phyloP scores from a whole-genome alignment of 2,888 invertebrate genomes.

The Eristalis intricaria region DNA sequence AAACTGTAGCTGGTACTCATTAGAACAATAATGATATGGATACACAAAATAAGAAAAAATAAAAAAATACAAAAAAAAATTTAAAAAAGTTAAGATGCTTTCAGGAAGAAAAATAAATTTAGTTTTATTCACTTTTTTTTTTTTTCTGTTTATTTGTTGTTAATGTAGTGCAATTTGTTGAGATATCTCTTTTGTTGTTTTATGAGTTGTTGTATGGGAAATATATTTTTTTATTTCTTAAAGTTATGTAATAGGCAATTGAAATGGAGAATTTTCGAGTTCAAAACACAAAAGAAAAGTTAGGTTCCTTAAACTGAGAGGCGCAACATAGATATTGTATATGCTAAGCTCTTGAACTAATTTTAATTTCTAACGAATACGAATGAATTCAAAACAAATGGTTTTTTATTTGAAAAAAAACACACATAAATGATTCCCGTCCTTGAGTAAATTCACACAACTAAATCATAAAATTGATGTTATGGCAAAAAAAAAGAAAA shows the following conservation, averaged over 20 bases:
- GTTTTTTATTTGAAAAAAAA: conserved; percentile 28
- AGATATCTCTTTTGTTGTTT: neutral
- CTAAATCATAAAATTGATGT: conserved; percentile 72
- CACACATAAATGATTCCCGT: conserved; percentile 49
- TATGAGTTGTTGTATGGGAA: conserved; percentile 4
- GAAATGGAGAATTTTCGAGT: neutral
- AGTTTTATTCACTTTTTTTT: neutral
- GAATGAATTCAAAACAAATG: neutral
- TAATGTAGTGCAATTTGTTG: conserved; percentile 42
- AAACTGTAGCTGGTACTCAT: conserved; percentile 77
- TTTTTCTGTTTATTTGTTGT: conserved; percentile 10
- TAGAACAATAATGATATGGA: conserved; percentile 59
- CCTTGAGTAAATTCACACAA: conserved; percentile 72
- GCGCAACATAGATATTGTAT: conserved; percentile 5
- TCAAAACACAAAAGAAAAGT: conserved; percentile 9
- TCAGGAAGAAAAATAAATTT: neutral
- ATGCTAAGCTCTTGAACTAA: conserved; percentile 5
- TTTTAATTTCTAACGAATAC: conserved; percentile 9
- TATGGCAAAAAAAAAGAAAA: neutral
- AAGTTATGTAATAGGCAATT: neutral
- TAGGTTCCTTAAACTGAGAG: conserved; percentile 30
- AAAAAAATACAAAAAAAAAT: conserved; percentile 5
- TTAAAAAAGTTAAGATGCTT: conserved; percentile 35
- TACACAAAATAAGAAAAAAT: conserved; percentile 57
- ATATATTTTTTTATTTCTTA: conserved; percentile 12